Evolutionary conservation across 53 echinoderm and acorn worm genomes (phyloP).

Genomic region (Apostichopus leukothele): DNA sequence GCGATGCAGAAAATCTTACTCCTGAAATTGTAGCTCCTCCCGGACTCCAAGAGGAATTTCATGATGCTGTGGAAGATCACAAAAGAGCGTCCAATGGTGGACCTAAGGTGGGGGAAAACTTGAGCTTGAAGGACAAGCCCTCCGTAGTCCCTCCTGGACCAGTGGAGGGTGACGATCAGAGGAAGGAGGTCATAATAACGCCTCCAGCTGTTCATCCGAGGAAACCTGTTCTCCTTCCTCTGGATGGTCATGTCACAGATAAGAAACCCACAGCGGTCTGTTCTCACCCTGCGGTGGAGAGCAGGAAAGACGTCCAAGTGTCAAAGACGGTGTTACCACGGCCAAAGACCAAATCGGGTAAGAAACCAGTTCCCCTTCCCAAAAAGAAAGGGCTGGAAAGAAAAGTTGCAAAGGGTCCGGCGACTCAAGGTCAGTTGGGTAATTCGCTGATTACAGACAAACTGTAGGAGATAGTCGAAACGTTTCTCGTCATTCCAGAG

Average conservation of each 20-base stretch:
- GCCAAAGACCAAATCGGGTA: conserved; percentile 2
- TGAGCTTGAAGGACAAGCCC: not conserved
- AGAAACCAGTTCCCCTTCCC: conserved; percentile 43
- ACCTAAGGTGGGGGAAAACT: not conserved
- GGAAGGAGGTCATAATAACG: not conserved
- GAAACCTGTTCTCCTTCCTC: not conserved
- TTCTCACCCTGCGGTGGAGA: not conserved
- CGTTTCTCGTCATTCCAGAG: not conserved
- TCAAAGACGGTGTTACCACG: not conserved
- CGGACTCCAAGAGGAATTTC: conserved; percentile 4
- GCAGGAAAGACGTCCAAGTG: not conserved
- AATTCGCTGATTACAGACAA: conserved; percentile 27
- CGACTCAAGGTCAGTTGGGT: not conserved
- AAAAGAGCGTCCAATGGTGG: conserved; percentile 4
- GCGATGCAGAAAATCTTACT: no score
- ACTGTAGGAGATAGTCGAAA: not conserved
- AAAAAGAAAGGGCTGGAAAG: conserved; percentile 29
- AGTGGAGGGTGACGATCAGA: not conserved
- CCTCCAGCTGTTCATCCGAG: not conserved
- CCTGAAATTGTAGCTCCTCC: no score
- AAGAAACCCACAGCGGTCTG: not conserved
- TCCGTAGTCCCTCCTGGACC: not conserved
- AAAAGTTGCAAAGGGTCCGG: not conserved
- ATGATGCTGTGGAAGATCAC: not conserved
- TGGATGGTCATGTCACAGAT: not conserved